Evolutionary conservation across 2,113 vertebrate species (phyloP), one percentile per base, ranked within the genome.

Genomic region (Tupaia chinensis): DNA sequence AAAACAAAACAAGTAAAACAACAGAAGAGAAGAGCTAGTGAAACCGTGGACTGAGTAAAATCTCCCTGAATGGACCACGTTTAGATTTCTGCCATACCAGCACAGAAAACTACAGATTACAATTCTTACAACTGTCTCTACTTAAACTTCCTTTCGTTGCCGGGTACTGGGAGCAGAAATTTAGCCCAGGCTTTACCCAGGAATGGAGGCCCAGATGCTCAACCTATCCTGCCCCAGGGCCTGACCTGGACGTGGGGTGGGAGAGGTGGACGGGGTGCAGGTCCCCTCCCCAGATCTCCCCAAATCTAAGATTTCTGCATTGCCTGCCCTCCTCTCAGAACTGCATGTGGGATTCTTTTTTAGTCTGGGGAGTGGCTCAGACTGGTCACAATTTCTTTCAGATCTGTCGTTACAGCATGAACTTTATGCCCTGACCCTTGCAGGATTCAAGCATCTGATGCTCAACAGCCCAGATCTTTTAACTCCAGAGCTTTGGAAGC

Each of bases 31-130:
- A 86, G 72, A 72, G 65, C 32, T 22, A 73, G 22, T 1, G 16
- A 95, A 87, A 54, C 60, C 7, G n/a, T 16, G 44, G 85, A 68
- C 5, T 58, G 17, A 73, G 27, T 85, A 70, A 76, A 15, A 56
- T 66, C 69, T 74, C 60, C 15, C 7, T 22, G 53, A 68, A 58
- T 25, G 81, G 32, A 77, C 19, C 2, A 25, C 69, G 76, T 34
- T 85, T 88, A 12, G 56, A 63, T 85, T 94, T 94, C 22, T 88
- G 63, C 56, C 29, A 23, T 34, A 92, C 54, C n/a, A 34, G n/a
- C n/a, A 5, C 23, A 56, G n/a, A 73, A 72, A 81, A 76, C 44
- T 44, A 70, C 1, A 27, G 63, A 13, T 84, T 65, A 9, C 54
- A 29, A 54, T 85, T 95, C 76, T 91, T 72, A 14, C 16, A n/a